A percentile compares a stretch with the other conserved stretches of the same genome.
These are phyloP conservation scores for Anthopleura sola DNA, from an alignment of 64 coral and sea anemone genomes.

Conservation along the genomic window DNA sequence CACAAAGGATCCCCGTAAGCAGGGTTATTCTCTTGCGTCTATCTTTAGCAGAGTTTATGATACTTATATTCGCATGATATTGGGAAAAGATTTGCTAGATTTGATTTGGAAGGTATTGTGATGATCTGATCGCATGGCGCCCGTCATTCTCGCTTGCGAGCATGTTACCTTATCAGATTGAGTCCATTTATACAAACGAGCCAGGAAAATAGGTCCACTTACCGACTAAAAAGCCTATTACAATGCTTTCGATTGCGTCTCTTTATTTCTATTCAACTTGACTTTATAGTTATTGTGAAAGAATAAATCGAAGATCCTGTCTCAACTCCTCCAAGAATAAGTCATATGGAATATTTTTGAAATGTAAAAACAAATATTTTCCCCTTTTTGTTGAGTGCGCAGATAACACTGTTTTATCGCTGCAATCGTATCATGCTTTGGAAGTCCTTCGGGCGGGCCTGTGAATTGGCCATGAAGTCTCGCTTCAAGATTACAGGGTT, in stretches of 20 bases:
- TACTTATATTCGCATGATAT: neutral
- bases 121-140: neutral
- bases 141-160: neutral
- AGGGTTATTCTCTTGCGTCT: neutral
- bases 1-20: neutral
- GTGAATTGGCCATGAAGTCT: conserved; percentile 11
- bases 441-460: conserved; percentile 6
- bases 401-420: neutral
- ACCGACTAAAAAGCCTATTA: neutral
- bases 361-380: neutral
- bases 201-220: conserved; percentile 11
- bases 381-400: neutral
- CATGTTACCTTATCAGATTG: conserved; percentile 7
- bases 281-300: neutral
- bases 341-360: neutral
- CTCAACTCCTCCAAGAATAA: neutral
- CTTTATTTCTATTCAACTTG: neutral
- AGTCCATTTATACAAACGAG: conserved; percentile 13
- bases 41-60: neutral
- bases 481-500: neutral
- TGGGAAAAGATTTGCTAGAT: neutral
- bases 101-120: neutral
- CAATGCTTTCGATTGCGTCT: neutral
- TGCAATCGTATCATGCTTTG: neutral
- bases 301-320: neutral